These are phyloP conservation scores for Antechinus flavipes DNA, from an alignment of 2,113 vertebrate species.

Conservation along the genomic window DNA sequence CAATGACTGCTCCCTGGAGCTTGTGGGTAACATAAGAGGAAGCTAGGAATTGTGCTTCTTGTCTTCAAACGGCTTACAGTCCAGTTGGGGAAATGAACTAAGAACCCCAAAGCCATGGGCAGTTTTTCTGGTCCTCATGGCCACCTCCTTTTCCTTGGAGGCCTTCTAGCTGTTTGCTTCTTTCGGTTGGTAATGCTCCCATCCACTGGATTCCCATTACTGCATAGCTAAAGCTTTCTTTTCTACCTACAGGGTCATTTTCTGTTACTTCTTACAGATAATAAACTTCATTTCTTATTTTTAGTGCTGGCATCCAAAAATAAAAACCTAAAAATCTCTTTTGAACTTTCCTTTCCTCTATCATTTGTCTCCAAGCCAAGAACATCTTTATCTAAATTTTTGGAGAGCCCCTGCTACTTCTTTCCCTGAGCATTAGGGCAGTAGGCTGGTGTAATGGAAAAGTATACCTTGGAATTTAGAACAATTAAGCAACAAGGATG, in stretches of 20 bases:
- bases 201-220: no score
- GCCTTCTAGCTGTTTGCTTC: neutral
- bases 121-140: neutral
- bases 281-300: neutral
- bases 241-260: neutral
- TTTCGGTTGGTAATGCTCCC: neutral
- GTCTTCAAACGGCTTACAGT: neutral
- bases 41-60: neutral
- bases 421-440: neutral
- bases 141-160: neutral
- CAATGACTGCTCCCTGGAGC: neutral
- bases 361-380: neutral
- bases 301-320: neutral
- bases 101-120: neutral
- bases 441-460: neutral
- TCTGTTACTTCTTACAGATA: neutral
- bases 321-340: neutral
- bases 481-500: neutral
- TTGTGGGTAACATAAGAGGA: neutral
- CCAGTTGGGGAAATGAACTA: neutral
- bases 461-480: neutral
- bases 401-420: neutral
- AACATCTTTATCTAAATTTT: neutral
- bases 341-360: neutral
- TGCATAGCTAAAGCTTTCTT: neutral